Percentiles rank a stretch among this genome's conserved stretches.
Conservation (phyloP, 2,888 invertebrate species). For the Listrodromus nycthemerus region DNA sequence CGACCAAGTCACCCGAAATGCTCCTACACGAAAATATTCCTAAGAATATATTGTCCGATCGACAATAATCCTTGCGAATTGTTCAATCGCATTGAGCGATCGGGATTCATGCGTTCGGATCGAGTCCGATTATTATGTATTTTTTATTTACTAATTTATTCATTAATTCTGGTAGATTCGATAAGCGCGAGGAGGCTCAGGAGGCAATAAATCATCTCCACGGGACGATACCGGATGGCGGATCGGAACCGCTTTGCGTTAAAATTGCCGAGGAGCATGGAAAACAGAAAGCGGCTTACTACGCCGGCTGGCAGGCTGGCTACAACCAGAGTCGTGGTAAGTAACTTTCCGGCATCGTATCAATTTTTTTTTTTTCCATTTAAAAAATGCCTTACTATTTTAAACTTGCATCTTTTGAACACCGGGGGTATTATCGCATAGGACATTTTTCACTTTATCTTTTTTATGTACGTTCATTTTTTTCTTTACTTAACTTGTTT, state of each 20-base stretch:
- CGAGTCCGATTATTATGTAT: slow-evolving; percentile 1
- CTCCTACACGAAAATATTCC: slow-evolving; percentile 23
- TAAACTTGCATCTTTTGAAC: slow-evolving; percentile 40
- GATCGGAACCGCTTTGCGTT: slow-evolving; percentile 93
- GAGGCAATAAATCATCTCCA: slow-evolving; percentile 94
- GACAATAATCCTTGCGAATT: neutral
- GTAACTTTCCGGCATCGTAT: slow-evolving; percentile 69
- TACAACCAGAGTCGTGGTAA: slow-evolving; percentile 87
- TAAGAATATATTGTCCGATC: slow-evolving; percentile 14
- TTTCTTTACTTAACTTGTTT: neutral
- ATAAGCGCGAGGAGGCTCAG: slow-evolving; percentile 95
- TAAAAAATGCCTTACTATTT: slow-evolving; percentile 7
- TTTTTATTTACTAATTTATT: neutral
- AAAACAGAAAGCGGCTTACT: slow-evolving; percentile 91
- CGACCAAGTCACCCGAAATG: slow-evolving; percentile 45
- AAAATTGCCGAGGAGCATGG: slow-evolving; percentile 95
- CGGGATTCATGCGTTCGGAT: neutral
- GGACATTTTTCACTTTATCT: slow-evolving; percentile 24
- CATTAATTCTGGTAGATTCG: slow-evolving; percentile 87
- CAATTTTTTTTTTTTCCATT: slow-evolving; percentile 31
- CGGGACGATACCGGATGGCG: slow-evolving; percentile 93
- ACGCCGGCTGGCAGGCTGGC: slow-evolving; percentile 90
- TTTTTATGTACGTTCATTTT: slow-evolving; percentile 30
- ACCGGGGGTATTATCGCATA: slow-evolving; percentile 38
- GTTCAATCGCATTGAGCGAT: too few species aligned